These are phyloP conservation scores for Toxotes lorentzi DNA, from an alignment of 2,797 vertebrate genomes.

Conservation along the genomic window DNA sequence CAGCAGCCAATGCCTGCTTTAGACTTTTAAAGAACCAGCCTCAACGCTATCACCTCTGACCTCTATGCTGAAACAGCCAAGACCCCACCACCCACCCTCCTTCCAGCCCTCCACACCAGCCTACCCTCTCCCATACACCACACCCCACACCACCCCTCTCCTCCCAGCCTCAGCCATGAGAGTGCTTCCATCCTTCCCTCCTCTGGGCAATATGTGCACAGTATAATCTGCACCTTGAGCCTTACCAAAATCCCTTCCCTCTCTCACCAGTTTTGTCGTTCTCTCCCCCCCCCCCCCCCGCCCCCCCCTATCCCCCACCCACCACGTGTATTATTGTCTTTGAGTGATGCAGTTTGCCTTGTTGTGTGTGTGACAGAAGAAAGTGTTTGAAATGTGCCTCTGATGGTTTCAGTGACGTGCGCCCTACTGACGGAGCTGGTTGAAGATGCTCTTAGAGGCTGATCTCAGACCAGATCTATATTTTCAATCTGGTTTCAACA, in stretches of 20 bases:
- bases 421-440: conserved; percentile 70
- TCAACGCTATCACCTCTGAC: conserved; percentile 72
- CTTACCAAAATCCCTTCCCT: conserved; percentile 55
- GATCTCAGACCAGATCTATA: conserved; percentile 36
- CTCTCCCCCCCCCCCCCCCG: neutral
- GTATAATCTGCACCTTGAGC: conserved; percentile 68
- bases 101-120: conserved; percentile 26
- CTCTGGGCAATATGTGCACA: conserved; percentile 60
- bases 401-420: conserved; percentile 72
- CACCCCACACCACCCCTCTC: conserved; percentile 8
- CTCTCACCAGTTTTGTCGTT: conserved; percentile 7
- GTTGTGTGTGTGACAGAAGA: conserved; percentile 73
- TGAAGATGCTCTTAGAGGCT: conserved; percentile 59
- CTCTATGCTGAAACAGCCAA: conserved; percentile 72
- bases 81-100: conserved; percentile 15
- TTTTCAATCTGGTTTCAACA: neutral
- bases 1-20: conserved; percentile 73
- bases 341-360: conserved; percentile 75
- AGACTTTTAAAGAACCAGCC: conserved; percentile 78
- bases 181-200: conserved; percentile 46
- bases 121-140: conserved; percentile 20
- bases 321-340: conserved; percentile 61
- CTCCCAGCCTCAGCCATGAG: conserved; percentile 27
- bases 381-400: conserved; percentile 77
- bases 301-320: neutral